Base-by-base conservation (phyloP, 2,888 invertebrate genomes). In the Hypomecis atomaria region DNA sequence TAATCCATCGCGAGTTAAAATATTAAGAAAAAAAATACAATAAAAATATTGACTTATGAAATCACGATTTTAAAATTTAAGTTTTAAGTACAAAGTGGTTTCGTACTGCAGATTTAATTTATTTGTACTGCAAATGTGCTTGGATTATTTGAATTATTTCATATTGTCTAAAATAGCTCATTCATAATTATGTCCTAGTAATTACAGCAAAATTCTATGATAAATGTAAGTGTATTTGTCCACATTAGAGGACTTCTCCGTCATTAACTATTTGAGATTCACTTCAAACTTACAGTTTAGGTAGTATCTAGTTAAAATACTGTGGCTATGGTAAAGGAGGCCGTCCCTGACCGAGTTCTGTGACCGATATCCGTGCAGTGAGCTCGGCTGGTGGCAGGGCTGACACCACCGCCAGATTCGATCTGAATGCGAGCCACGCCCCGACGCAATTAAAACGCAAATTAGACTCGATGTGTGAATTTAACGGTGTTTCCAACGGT, bases 331-430 rank as follows among this genome's bases (percentile, higher is more conserved):
- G 64, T 78, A 73, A 78, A 82, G 78, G 76, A 81, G 79, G 75
- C 77, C 77, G 86, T 74, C 86, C 86, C 77, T 87, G 87, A 87
- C 87, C 87, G 84, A 87, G 71, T 85, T 87, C 75, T 75, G 80
- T 82, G 86, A 81, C 86, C 86, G 86, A 84, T 81, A 83, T 85
- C 82, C 75, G 75, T 73, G 75, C 72, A 70, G 66, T 66, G 62
- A 63, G 72, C 72, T 71, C 66, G 72, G 65, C 73, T 71, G 66
- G 59, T 58, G 55, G 69, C 67, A 62, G 65, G 65, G 61, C 50
- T 66, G 62, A 43, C 65, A 62, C 62, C 59, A 57, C 48, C 60
- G 11, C 54, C 57, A 61, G 65, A 57, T 57, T 23, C 57, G 60
- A 65, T 61, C 53, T 53, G 60, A 65, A 57, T 36, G 37, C 52